Evolutionary conservation across 2,113 vertebrate species (phyloP).

Genomic region (Rhinopomastus cyanomelas): DNA sequence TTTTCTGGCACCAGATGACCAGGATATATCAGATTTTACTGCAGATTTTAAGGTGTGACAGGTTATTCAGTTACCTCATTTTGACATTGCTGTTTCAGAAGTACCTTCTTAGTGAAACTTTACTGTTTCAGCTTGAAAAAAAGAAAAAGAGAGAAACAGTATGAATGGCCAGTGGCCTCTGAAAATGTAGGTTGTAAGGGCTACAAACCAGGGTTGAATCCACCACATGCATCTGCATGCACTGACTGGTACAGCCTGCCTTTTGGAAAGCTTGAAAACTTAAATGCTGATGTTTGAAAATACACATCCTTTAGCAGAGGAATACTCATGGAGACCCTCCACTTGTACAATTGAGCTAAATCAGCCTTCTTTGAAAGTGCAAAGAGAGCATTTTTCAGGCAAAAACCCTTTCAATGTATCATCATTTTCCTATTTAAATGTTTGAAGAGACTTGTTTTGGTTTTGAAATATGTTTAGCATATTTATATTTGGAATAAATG

Average conservation of each 20-base stretch:
- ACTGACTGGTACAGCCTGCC: not conserved
- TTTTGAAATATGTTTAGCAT: conserved; percentile 28
- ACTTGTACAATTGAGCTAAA: not conserved
- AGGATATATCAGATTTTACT: not conserved
- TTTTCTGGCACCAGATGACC: not conserved
- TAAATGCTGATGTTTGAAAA: not conserved
- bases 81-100: not conserved
- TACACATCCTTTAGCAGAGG: not conserved
- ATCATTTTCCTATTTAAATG: conserved; percentile 38
- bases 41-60: not conserved
- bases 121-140: not conserved
- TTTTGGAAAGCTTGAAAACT: not conserved
- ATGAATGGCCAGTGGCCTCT: not conserved
- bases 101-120: not conserved
- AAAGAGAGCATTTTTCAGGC: conserved; percentile 25
- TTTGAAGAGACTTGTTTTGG: conserved; percentile 9
- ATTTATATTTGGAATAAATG: conserved; percentile 40
- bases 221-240: not conserved
- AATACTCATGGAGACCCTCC: not conserved
- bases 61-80: not conserved
- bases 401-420: not conserved
- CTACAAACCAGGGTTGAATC: not conserved
- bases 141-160: not conserved
- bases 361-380: conserved; percentile 22
- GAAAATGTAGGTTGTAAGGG: not conserved